A percentile compares a stretch with the other conserved stretches of the same genome.
Evolutionary conservation across 2,888 invertebrate genomes (phyloP).

Genomic region (Sialis lutaria): DNA sequence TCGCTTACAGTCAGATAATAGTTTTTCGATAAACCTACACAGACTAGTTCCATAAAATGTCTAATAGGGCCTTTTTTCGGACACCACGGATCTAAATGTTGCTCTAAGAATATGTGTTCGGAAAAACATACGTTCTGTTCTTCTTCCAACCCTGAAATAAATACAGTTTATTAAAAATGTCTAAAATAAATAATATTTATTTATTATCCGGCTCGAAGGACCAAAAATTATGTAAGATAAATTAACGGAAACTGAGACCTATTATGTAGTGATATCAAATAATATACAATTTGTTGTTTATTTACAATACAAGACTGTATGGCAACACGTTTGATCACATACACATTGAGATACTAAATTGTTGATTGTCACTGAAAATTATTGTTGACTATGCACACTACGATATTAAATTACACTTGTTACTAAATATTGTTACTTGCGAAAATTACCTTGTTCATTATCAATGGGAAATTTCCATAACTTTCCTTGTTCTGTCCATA

Average conservation of each 20-base stretch:
- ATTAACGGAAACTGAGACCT: no score
- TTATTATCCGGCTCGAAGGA: no score
- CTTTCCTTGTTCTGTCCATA: slow-evolving; percentile 89
- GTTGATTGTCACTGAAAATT: neutral
- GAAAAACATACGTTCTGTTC: slow-evolving; percentile 60
- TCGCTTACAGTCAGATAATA: slow-evolving; percentile 74
- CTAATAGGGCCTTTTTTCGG: slow-evolving; percentile 78
- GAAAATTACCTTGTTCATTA: slow-evolving; percentile 73
- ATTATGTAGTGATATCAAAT: no score
- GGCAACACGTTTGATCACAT: neutral
- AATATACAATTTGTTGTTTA: no score
- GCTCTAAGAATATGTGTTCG: slow-evolving; percentile 87
- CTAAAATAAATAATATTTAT: no score
- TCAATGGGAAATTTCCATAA: slow-evolving; percentile 95
- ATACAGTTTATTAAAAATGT: neutral
- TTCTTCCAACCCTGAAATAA: slow-evolving; percentile 41
- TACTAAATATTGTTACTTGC: neutral
- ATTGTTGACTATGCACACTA: neutral
- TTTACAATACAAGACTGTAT: no score
- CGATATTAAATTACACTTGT: neutral
- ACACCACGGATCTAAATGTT: slow-evolving; percentile 74
- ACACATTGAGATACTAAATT: neutral
- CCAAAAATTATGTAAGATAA: no score
- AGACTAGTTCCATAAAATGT: slow-evolving; percentile 95
- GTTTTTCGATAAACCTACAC: slow-evolving; percentile 86